phyloP scores from a whole-genome alignment of 2,888 invertebrate species.

The Nyleta sp. region DNA sequence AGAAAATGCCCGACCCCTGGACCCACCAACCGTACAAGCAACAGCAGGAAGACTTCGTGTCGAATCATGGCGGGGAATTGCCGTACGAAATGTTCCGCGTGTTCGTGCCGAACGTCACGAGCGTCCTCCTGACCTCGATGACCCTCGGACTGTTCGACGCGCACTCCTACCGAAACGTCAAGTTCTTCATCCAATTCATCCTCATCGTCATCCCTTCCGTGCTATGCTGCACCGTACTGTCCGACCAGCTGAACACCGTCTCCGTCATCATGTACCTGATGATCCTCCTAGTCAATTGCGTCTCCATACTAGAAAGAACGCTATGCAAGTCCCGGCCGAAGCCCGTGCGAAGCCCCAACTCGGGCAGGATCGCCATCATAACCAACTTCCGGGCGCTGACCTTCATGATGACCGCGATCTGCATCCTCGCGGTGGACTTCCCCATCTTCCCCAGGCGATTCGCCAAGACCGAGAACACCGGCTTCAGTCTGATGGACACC shows the following conservation, averaged over 20 bases:
- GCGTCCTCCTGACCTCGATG: slow-evolving; percentile 73
- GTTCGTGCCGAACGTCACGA: slow-evolving; percentile 74
- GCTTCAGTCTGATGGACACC: slow-evolving; percentile 96
- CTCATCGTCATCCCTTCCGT: slow-evolving; percentile 75
- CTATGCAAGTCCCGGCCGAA: neutral
- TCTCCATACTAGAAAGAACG: slow-evolving; percentile 60
- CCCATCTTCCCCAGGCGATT: slow-evolving; percentile 91
- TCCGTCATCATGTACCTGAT: slow-evolving; percentile 70
- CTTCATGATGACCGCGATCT: slow-evolving; percentile 89
- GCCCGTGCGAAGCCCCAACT: neutral
- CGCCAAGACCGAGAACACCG: slow-evolving; percentile 94
- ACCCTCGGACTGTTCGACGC: slow-evolving; percentile 68
- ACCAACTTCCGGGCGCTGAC: slow-evolving; percentile 88
- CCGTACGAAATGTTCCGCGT: slow-evolving; percentile 74
- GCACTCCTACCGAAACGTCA: slow-evolving; percentile 67
- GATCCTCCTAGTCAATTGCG: slow-evolving; percentile 68
- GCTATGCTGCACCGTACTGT: slow-evolving; percentile 77
- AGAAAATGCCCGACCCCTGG: slow-evolving; percentile 34
- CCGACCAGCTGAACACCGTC: slow-evolving; percentile 70
- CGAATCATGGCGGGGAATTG: slow-evolving; percentile 77
- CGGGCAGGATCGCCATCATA: slow-evolving; percentile 82
- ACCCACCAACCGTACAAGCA: slow-evolving; percentile 73
- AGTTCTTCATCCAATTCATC: slow-evolving; percentile 76
- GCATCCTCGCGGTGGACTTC: slow-evolving; percentile 98
- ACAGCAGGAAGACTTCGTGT: slow-evolving; percentile 78